A percentile compares a stretch with the other conserved stretches of the same genome.
Conservation (phyloP, 2,113 vertebrate species). For the Alces alces region DNA sequence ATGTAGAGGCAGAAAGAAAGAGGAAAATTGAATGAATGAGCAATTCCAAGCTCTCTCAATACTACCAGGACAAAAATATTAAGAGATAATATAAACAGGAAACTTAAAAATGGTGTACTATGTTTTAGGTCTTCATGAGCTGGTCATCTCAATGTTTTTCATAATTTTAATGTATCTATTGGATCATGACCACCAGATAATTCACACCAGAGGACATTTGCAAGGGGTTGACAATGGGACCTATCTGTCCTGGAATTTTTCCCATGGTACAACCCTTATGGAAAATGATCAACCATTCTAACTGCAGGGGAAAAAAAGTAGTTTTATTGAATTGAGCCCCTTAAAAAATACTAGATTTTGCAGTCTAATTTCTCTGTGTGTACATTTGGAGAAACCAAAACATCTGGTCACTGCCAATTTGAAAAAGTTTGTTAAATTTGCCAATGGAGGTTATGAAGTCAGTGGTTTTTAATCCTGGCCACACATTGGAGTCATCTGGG, state of each 20-base stretch:
- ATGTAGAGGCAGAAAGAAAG: background rate
- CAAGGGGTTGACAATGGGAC: background rate
- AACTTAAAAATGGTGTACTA: background rate
- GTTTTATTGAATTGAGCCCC: background rate
- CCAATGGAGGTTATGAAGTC: background rate
- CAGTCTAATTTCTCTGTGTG: background rate
- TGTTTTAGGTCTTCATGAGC: background rate
- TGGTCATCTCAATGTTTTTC: background rate
- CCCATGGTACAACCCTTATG: background rate
- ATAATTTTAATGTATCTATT: background rate
- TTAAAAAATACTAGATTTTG: background rate
- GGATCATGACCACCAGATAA: background rate
- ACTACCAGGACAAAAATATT: background rate
- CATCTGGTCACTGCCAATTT: background rate
- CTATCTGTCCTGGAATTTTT: background rate
- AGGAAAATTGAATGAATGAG: background rate
- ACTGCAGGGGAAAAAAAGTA: background rate
- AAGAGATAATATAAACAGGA: background rate
- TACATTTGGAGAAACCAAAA: background rate
- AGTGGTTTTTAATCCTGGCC: background rate
- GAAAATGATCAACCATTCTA: background rate
- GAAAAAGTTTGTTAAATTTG: background rate
- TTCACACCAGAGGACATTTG: background rate
- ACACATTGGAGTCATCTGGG: background rate
- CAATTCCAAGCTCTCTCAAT: background rate